A percentile compares a stretch with the other conserved stretches of the same genome.
phyloP scores from a whole-genome alignment of 2,888 invertebrate genomes.

The Brenthis hecate region DNA sequence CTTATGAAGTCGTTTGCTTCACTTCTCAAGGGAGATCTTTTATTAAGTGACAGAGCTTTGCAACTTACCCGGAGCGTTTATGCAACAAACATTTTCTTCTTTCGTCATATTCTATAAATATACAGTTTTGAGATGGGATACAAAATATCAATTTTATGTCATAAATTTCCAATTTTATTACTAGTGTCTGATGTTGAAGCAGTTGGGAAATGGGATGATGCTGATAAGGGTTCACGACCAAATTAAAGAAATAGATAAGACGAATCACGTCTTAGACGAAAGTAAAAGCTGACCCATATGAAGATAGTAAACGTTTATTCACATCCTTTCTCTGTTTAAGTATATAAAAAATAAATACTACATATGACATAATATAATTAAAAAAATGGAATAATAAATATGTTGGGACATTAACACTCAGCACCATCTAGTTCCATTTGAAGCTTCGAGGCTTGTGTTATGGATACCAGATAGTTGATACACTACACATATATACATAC shows the following conservation, averaged over 20 bases:
- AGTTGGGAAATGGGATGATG: conserved; percentile 27
- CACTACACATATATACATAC: too few species aligned
- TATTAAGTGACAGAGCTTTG: conserved; percentile 73
- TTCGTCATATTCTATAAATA: conserved; percentile 46
- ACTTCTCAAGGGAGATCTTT: conserved; percentile 68
- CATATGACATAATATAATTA: background rate
- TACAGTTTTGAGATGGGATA: conserved; percentile 40
- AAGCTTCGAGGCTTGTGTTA: too few species aligned
- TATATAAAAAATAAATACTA: background rate
- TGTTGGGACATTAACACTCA: too few species aligned
- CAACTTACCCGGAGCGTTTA: conserved; percentile 54
- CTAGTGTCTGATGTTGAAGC: conserved; percentile 29
- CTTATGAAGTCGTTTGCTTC: conserved; percentile 75
- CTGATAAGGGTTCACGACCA: conserved; percentile 39
- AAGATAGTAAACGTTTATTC: conserved; percentile 7
- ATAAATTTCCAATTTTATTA: conserved; percentile 41
- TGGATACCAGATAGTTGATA: too few species aligned
- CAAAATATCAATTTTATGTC: conserved; percentile 34
- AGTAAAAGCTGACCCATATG: conserved; percentile 11
- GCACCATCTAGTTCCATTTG: too few species aligned
- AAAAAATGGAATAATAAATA: too few species aligned
- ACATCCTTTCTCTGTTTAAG: background rate
- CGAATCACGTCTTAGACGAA: conserved; percentile 32
- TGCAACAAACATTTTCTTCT: conserved; percentile 29
- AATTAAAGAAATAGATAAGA: conserved; percentile 39